Evolutionary conservation across 2,888 invertebrate genomes (phyloP).

Genomic region (Chelonus formosanus): DNA sequence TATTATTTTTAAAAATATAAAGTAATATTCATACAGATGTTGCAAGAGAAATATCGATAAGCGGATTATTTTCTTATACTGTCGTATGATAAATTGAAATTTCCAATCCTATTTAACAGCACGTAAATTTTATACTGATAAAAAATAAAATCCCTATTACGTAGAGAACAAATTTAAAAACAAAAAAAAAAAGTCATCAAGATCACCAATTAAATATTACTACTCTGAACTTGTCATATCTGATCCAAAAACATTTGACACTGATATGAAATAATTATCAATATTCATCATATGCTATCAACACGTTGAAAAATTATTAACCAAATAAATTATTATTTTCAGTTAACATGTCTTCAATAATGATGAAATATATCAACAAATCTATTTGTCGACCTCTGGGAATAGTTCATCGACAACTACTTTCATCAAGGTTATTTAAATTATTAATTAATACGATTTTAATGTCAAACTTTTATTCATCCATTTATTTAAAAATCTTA

Average conservation of each 20-base stretch:
- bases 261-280: background rate
- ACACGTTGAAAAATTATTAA: background rate
- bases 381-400: slow-evolving; percentile 27
- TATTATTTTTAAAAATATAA: background rate
- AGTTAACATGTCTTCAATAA: slow-evolving; percentile 36
- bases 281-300: background rate
- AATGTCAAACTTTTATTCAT: slow-evolving; percentile 14
- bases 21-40: slow-evolving; percentile 5
- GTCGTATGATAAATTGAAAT: too few species aligned
- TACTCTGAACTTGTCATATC: too few species aligned
- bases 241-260: too few species aligned
- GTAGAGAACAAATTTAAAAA: too few species aligned
- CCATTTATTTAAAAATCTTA: background rate
- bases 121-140: too few species aligned
- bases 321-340: background rate
- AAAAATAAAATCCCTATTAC: too few species aligned
- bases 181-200: too few species aligned
- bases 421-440: slow-evolving; percentile 37
- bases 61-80: too few species aligned
- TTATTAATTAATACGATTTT: background rate
- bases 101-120: too few species aligned
- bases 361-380: slow-evolving; percentile 33
- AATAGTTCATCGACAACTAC: slow-evolving; percentile 33
- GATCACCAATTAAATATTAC: too few species aligned
- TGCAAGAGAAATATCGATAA: slow-evolving; percentile 2